Base-by-base conservation (phyloP, 1,140 invertebrate genomes). In the Drosophila rufa region DNA sequence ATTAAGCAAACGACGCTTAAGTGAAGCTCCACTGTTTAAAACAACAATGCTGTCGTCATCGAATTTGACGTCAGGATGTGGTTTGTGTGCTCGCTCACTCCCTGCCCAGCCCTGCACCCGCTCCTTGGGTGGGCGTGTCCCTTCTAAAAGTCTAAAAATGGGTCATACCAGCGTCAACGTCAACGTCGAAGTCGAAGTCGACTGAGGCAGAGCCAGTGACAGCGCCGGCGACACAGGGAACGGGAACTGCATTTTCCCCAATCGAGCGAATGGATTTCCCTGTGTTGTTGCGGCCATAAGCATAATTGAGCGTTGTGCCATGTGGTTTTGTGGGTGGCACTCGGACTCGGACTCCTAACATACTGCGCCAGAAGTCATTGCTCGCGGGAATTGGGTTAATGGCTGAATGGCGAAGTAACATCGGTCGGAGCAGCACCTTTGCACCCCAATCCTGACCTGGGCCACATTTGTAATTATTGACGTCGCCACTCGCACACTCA, bases 351-450 rank as follows among this genome's bases (percentile, higher is more conserved):
- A 27, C 45, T 12, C 8, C 45, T 2, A 15, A n/a, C 51, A 14
- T 15, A 56, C 27, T 36, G 30, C 53, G 7, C 57, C 53, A 36
- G 12, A 36, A 73, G 51, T 59, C 69, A 59, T 33, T 60, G 69
- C 67, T 48, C 51, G 30, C 67, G 69, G 69, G 46, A 90, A 90
- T 79, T 90, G 85, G 84, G 84, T 89, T 89, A 89, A 89, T 89
- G 68, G 85, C 80, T 62, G 53, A 9, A 33, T 40, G 33, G 19
- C 46, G 43, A 56, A 58, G 33, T 71, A 61, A 47, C 51, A 50
- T n/a, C 53, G 78, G 27, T 45, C 50, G 48, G 65, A 33, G 50
- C 70, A 64, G 47, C 84, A 78, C 82, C 73, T 85, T 79, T 83
- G 80, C 56, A 74, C 80, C 53, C 42, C 66, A 38, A 60, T 64